Base-by-base conservation (phyloP, 2,797 vertebrate genomes). In the Gallinago solitaria region DNA sequence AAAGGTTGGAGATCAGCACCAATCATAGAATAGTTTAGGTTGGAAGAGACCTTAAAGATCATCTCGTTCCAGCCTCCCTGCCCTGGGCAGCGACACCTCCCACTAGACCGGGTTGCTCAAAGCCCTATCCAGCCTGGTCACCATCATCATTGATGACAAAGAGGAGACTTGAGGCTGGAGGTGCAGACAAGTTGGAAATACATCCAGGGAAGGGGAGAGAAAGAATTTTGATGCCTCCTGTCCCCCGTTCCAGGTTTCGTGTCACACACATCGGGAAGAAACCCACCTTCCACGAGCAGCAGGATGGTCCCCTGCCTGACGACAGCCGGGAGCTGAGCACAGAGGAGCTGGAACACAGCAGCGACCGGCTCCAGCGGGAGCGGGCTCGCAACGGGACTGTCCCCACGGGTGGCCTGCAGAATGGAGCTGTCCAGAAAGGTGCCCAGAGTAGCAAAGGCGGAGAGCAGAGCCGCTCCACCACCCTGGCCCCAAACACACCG, bases 261-360 rank as follows among this genome's bases (percentile, higher is more conserved):
- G 99, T 99, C 86, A 99, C 98, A 6, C 99, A 99, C 95, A 99
- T 98, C 8, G 99, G 98, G 85, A 99, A 99, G 96, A 99, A 98
- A 70, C 88, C 97, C 45, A 79, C 96, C 45, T 95, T 95, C 14
- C 98, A 98, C 0, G 99, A 98, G 56, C 97, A 96, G 63, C 98
- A 96, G 94, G 94, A 97, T 18, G 71, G 97, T 25, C 50, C 96
- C 91, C 91, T 98, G 98, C 76, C 98, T 56, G 64, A 98, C 24
- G 96, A 98, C 97, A 98, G 98, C 97, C 97, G 98, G 95, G 98
- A 98, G 39, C 97, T 86, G 5, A 96, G 97, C 57, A 95, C 98
- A 9, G 98, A 98, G 86, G 95, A 93, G 79, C 89, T 97, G 89
- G 98, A 97, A 83, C 98, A 96, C 95, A 84, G 97, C 93, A 82